A percentile compares a stretch with the other conserved stretches of the same genome.
These are phyloP conservation scores for Uloborus diversus DNA, from an alignment of 1,140 invertebrate species.

Conservation along the genomic window DNA sequence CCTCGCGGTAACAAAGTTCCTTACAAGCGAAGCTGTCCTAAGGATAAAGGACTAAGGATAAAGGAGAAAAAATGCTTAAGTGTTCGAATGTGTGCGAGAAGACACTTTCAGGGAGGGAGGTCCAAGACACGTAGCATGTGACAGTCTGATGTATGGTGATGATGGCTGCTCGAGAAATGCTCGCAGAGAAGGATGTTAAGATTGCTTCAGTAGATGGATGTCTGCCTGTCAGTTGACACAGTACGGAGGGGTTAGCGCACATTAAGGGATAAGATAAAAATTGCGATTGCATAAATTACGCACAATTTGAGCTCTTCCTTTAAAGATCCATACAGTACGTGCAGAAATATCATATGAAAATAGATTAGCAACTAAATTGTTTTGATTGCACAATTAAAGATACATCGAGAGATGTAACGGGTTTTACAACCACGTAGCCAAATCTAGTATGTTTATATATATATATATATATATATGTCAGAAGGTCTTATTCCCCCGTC, in stretches of 20 bases:
- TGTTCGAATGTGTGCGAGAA: constrained; percentile 6
- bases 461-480: no score
- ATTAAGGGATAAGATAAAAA: neutral
- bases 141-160: constrained; percentile 49
- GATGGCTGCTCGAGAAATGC: constrained; percentile 42
- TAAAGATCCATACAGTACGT: no score
- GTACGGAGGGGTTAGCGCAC: neutral
- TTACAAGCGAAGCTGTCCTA: constrained; percentile 22
- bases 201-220: constrained; percentile 40
- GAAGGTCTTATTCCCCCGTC: no score
- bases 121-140: constrained; percentile 43
- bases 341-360: no score
- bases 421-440: no score
- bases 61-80: constrained; percentile 2
- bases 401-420: no score
- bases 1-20: constrained; percentile 4
- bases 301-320: no score
- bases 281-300: no score
- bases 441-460: no score
- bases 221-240: constrained; percentile 11
- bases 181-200: constrained; percentile 30
- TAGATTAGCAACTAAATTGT: no score
- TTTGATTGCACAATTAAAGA: no score
- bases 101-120: constrained; percentile 36
- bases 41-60: neutral